phyloP scores from a whole-genome alignment of 1,140 invertebrate species.

The Brachionus paranguensis region DNA sequence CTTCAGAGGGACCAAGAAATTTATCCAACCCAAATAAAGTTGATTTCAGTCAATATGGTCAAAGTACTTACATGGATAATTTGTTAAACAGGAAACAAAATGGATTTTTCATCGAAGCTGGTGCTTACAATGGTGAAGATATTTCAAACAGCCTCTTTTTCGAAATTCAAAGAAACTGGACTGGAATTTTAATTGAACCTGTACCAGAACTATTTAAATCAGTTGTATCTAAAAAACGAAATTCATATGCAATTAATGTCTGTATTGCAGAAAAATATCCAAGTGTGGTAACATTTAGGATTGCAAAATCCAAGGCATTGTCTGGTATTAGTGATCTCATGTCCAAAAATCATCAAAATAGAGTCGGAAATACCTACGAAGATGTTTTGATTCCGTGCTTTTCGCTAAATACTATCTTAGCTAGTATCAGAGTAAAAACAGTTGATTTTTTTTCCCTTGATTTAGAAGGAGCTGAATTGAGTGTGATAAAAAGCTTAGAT shows the following conservation, averaged over 20 bases:
- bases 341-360: neutral
- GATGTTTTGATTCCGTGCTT: conserved; percentile 26
- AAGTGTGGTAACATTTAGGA: neutral
- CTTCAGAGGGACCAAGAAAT: neutral
- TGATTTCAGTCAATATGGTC: conserved; percentile 28
- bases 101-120: conserved; percentile 60
- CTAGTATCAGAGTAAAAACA: neutral
- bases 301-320: neutral
- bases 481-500: conserved; percentile 40
- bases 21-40: neutral
- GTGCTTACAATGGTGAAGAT: conserved; percentile 60
- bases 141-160: conserved; percentile 64
- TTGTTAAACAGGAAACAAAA: conserved; percentile 37
- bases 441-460: conserved; percentile 46
- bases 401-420: conserved; percentile 26
- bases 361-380: neutral
- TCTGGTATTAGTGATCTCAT: neutral
- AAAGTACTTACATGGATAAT: conserved; percentile 41
- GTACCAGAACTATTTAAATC: conserved; percentile 60
- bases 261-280: neutral
- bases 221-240: conserved; percentile 48
- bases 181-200: conserved; percentile 67
- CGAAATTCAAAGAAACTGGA: conserved; percentile 65
- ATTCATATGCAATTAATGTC: conserved; percentile 24
- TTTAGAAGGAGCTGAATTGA: conserved; percentile 45